Percentiles rank a stretch among this genome's conserved stretches.
phyloP scores from a whole-genome alignment of 2,113 vertebrate genomes.

The Herpailurus yagouaroundi region DNA sequence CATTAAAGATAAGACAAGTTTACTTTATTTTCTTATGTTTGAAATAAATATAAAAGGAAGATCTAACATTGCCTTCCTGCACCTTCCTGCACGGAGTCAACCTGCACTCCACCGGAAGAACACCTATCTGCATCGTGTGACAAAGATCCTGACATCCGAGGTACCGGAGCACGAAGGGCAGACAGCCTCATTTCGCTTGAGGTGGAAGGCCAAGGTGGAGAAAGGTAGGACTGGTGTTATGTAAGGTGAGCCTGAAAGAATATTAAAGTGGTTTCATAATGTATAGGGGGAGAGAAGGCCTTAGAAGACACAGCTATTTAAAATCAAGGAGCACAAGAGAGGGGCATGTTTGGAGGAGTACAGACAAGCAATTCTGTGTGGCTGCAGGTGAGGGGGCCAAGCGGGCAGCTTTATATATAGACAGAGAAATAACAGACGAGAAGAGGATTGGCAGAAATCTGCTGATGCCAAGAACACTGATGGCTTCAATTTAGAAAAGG shows the following conservation, averaged over 20 bases:
- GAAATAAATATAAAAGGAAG: conserved; percentile 9
- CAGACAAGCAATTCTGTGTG: neutral
- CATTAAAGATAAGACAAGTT: neutral
- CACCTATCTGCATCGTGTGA: neutral
- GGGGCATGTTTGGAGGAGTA: neutral
- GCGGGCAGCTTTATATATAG: neutral
- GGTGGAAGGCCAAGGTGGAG: neutral
- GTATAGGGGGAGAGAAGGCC: neutral
- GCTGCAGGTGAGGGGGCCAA: neutral
- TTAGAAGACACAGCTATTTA: neutral
- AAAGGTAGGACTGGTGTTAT: neutral
- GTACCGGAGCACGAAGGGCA: neutral
- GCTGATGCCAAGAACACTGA: conserved; percentile 40
- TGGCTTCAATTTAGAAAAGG: conserved; percentile 62
- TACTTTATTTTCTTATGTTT: neutral
- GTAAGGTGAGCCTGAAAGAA: neutral
- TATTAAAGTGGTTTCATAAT: neutral
- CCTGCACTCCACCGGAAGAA: neutral
- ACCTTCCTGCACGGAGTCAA: neutral
- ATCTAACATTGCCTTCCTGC: neutral
- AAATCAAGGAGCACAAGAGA: neutral
- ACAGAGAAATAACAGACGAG: conserved; percentile 42
- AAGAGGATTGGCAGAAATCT: conserved; percentile 58
- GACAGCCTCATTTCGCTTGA: neutral
- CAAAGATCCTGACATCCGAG: neutral